Percentiles rank a stretch among this genome's conserved stretches.
phyloP scores from a whole-genome alignment of 2,797 vertebrate genomes.

The Benthosema pterotum region DNA sequence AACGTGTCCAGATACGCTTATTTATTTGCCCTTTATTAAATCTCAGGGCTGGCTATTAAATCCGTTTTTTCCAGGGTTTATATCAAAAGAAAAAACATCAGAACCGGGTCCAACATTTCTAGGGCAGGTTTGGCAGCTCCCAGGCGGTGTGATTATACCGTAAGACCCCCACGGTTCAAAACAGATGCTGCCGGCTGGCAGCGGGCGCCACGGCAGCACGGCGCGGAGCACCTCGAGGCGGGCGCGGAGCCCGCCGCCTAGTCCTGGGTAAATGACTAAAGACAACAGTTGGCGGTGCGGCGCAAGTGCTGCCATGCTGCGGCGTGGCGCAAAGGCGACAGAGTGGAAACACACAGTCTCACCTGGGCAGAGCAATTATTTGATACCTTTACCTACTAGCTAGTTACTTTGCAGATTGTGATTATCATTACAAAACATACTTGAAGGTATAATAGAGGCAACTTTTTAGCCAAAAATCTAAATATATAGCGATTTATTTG shows the following conservation, averaged over 20 bases:
- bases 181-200: constrained; percentile 74
- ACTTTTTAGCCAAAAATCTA: too few relatives aligned
- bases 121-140: constrained; percentile 28
- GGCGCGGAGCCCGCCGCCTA: constrained; percentile 72
- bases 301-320: constrained; percentile 68
- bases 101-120: too few relatives aligned
- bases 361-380: constrained; percentile 57
- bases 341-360: constrained; percentile 71
- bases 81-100: too few relatives aligned
- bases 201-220: constrained; percentile 53
- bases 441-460: too few relatives aligned
- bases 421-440: too few relatives aligned
- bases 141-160: constrained; percentile 60
- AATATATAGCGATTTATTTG: too few relatives aligned
- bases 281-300: constrained; percentile 76
- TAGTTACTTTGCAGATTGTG: too few relatives aligned
- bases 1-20: too few relatives aligned
- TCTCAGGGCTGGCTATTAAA: too few relatives aligned
- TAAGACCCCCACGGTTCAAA: constrained; percentile 66
- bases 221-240: constrained; percentile 49
- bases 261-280: constrained; percentile 80
- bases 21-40: too few relatives aligned
- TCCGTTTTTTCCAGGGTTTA: constrained; percentile 17
- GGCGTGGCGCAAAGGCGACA: constrained; percentile 65
- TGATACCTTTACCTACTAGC: too few relatives aligned